Evolutionary conservation across 1,140 invertebrate genomes (phyloP), one percentile per base, ranked within the genome.

Genomic region (Olivierus martensii): DNA sequence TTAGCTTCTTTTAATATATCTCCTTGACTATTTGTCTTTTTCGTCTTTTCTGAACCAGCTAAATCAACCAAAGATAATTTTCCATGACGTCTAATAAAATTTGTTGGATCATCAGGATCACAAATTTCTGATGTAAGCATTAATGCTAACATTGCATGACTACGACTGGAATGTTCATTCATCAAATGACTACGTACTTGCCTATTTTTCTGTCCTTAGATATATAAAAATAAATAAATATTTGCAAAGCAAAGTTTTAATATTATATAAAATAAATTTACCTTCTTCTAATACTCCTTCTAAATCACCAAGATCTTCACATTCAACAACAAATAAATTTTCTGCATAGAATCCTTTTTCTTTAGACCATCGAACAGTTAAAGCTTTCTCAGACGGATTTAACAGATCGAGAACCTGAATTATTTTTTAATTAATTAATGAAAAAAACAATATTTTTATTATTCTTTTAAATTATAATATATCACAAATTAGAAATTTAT

Each of bases 51-150:
- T 62, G 86, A 90, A 11, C 91, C 91, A 1, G 91, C 91, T 49
- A 96, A 69, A 66, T 96, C 91, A 1, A 96, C 90, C 63, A 96
- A 87, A 73, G 93, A 92, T 36, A 92, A 80, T 70, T 90, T 89
- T 15, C 87, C 88, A 62, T 87, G 84, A 60, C 61, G 37, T 14
- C 60, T 38, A 3, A 63, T 62, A 35, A 49, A 63, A 12, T 57
- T 56, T 17, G 55, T 56, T 36, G 62, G 60, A 36, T 64, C 63
- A 28, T 64, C 63, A 1, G 60, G 59, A 34, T 66, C 82, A 62
- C 83, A 79, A 63, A 84, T 78, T 65, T 89, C 87, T 1, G 84
- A 83, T 4, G 82, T 81, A 39, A 79, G 83, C 61, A 83, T 79
- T 36, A 94, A 82, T 1, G 87, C 91, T 36, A 98, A 78, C 50